Base-by-base conservation (phyloP, 1,140 invertebrate species). In the Zaprionus taronus region DNA sequence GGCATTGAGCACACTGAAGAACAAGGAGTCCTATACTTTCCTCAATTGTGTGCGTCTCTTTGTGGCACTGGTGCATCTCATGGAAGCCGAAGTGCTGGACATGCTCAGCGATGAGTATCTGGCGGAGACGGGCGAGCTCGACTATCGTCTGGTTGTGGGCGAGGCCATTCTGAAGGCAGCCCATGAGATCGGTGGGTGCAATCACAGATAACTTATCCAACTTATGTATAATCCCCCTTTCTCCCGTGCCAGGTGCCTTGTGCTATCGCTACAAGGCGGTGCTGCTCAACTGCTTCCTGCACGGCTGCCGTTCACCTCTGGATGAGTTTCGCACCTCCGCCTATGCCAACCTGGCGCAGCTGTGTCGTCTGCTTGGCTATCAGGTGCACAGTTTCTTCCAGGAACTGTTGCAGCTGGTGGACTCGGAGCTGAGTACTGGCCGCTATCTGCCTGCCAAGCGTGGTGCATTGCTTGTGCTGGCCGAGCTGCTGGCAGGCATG, bases 341-440 rank as follows among this genome's bases (percentile, higher is more conserved):
- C 86, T 93, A 97, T 55, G 96, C 96, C 1, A 97, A 97, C 93
- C 93, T 98, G 9, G 96, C 96, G 1, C 96, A 97, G 93, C 81
- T 97, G 11, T 97, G 96, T 82, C 94, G 95, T 72, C 92, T 96
- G 14, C 92, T 98, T 7, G 94, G 94, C n/a, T 97, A 95, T 83
- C 95, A 95, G 77, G 90, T 98, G 1, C 95, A 95, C 44, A 93
- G 94, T 74, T 94, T 96, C 60, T 92, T 96, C 44, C 94, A 94
- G 67, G 96, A 97, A 94, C 91, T 97, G 17, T 89, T 97, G 34
- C 93, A 94, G 15, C 96, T 96, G 53, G 94, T 96, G 5, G 93
- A 94, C 49, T 93, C 91, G 22, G 94, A 96, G 38, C 91, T 96
- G 31, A 93, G 94, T 12, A 94, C 93, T 2, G 96, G 97, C 76